Conservation (phyloP, 2,797 vertebrate genomes). For the Lagorchestes hirsutus region DNA sequence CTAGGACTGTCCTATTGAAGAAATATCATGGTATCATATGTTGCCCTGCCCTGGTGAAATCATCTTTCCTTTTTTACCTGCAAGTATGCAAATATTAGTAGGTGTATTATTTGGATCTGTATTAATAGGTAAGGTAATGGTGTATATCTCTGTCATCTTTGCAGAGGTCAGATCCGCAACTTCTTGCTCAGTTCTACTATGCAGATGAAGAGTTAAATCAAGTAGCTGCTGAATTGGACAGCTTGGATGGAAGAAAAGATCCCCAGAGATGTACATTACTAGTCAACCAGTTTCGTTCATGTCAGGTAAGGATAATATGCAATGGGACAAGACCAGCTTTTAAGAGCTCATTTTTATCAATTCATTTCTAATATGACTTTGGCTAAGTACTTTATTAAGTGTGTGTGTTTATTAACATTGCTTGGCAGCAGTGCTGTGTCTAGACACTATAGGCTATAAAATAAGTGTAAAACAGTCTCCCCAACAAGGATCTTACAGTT, state of each 20-base stretch:
- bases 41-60: neutral
- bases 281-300: conserved; percentile 98
- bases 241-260: conserved; percentile 97
- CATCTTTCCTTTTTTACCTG: neutral
- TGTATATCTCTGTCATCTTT: neutral
- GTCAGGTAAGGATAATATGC: conserved; percentile 90
- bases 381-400: neutral
- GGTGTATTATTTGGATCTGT: neutral
- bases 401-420: neutral
- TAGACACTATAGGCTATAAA: neutral
- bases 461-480: neutral
- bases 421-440: neutral
- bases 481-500: neutral
- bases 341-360: neutral
- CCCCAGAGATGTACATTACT: conserved; percentile 97
- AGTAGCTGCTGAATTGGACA: conserved; percentile 97
- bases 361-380: neutral
- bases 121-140: neutral
- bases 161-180: conserved; percentile 97
- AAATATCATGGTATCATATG: neutral
- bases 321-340: neutral
- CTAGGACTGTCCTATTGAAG: neutral
- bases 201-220: conserved; percentile 98
- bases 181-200: conserved; percentile 98
- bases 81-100: neutral